phyloP scores from a whole-genome alignment of 1,140 invertebrate genomes.

The Caenorhabditis remanei region DNA sequence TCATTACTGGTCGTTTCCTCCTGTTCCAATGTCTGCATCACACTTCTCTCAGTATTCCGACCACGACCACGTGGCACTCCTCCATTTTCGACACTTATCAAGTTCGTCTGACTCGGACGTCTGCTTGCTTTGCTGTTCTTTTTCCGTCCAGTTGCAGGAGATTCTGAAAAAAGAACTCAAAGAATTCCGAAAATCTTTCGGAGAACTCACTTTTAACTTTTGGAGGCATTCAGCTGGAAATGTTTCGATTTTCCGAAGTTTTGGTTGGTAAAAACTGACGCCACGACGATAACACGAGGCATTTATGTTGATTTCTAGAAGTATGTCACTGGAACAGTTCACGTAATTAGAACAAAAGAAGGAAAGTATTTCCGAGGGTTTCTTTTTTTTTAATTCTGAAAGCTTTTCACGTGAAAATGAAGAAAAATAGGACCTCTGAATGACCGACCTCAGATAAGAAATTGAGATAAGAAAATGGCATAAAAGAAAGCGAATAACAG shows the following conservation, averaged over 20 bases:
- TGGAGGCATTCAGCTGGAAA: slow-evolving; percentile 19
- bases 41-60: slow-evolving; percentile 1
- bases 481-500: not conserved
- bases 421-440: too few relatives aligned
- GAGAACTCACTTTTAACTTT: not conserved
- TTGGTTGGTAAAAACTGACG: too few relatives aligned
- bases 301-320: too few relatives aligned
- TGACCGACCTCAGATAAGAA: not conserved
- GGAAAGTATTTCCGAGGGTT: too few relatives aligned
- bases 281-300: too few relatives aligned
- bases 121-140: slow-evolving; percentile 8
- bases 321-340: too few relatives aligned
- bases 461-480: slow-evolving; percentile 3
- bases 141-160: not conserved
- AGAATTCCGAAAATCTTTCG: not conserved
- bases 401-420: too few relatives aligned
- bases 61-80: not conserved
- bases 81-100: not conserved
- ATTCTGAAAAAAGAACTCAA: not conserved
- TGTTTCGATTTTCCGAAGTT: too few relatives aligned
- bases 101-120: slow-evolving; percentile 1
- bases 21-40: slow-evolving; percentile 7
- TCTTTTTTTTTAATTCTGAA: too few relatives aligned
- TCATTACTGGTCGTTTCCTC: not conserved
- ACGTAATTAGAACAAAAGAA: too few relatives aligned